Evolutionary conservation across 2,797 vertebrate genomes (phyloP), one percentile per base, ranked within the genome.

Genomic region (Ambastaia sidthimunki): DNA sequence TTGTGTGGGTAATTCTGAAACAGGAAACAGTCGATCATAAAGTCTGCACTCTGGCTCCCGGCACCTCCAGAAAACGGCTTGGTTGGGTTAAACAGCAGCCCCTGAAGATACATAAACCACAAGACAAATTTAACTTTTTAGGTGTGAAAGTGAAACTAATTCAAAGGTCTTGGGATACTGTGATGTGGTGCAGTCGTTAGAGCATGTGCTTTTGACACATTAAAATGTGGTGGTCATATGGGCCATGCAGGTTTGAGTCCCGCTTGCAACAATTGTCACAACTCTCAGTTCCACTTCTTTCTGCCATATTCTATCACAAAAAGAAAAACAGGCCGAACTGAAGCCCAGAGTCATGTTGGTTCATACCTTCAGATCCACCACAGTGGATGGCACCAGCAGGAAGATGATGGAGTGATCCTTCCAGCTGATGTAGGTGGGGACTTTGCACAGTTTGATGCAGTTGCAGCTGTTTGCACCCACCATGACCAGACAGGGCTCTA

Each of bases 1-100:
- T 98, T 99, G 85, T 97, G 96, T 83, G 97, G 97, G 87, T 98
- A 89, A 99, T 98, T 83, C 97, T 96, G 92, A 98, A 99, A 91
- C 97, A 99, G 85, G 16, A 99, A 94, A 90, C 97, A 99, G 91
- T 98, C 97, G 70, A 98, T 98, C 97, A 98, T 98, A 50, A 99
- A 95, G 62, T 99, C 97, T 62, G 97, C 95, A 50, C 95, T 96
- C 85, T 98, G 97, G 91, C 94, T 97, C 84, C 97, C 96, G 0
- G 93, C 90, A 2, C 93, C 94, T 88, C 97, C 95, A 82, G 96
- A 98, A 88, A 99, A 98, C 6, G 97, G 96, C 89, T 98, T 98
- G 88, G 94, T 90, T 21, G 97, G 96, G 91, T 99, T 99, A 92
- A 99, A 99, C 80, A 99, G 94, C 89, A 97, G 89, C 72, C 95